Base-by-base conservation (phyloP, 2,888 invertebrate genomes). In the Venusia cambrica region DNA sequence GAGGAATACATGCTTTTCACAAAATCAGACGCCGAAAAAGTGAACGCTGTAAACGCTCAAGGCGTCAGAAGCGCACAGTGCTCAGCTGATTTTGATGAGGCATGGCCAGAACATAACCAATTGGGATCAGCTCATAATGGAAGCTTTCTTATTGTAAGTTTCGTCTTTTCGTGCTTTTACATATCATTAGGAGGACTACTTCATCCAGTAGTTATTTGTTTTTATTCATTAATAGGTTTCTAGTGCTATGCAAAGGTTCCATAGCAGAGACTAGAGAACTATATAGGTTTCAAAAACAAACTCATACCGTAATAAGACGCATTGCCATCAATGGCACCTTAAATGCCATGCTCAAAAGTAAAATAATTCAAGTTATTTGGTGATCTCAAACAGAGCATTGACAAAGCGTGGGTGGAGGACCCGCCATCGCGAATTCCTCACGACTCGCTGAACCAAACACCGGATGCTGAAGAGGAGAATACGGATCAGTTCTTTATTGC, bases 1-100 rank as follows among this genome's bases (percentile, higher is more conserved):
- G 96, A 96, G 73, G 96, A 96, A 62, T 96, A 96, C 73, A 96
- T 96, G 95, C 77, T 95, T n/a, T 96, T 95, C 69, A 95, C 94
- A 2, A 93, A 94, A 55, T 92, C 92, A 5, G 94, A 93, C 32
- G 92, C 94, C 9, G 94, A 95, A 66, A 94, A 94, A 50, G 94
- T 96, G 9, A 92, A 94, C 37, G 95, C 94, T n/a, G 93, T 94
- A 5, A 95, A 94, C 66, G 92, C 95, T 1, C 93, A 93, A 54
- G 96, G 96, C 0, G 93, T 96, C 0, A 88, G 95, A 38, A 94
- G 94, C 62, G 95, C 95, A 0, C 94, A 95, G 57, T 96, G 96
- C 71, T 94, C 94, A 3, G 90, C 93, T 1, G 90, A 92, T 59
- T 96, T 96, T 62, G 94, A 90, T 38, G 81, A 87, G 20, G 73